Evolutionary conservation across 2,797 vertebrate genomes (phyloP).

Genomic region (Anguilla megastoma): DNA sequence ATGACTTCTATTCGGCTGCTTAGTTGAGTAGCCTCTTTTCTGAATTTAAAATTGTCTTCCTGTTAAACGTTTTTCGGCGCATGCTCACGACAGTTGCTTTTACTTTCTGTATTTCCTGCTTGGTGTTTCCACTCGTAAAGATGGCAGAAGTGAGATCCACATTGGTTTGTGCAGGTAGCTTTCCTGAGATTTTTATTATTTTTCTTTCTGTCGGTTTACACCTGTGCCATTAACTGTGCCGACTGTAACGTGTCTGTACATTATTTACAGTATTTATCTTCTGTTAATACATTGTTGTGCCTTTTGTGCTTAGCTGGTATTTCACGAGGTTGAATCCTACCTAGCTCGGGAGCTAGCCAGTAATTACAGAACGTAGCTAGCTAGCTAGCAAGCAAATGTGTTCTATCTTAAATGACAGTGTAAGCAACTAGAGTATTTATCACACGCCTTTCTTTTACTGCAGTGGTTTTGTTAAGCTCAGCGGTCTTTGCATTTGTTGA

Average conservation of each 20-base stretch:
- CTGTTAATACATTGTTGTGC: background rate
- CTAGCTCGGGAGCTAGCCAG: background rate
- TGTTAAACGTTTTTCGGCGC: constrained; percentile 47
- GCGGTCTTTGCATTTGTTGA: constrained; percentile 68
- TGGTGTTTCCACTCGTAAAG: constrained; percentile 58
- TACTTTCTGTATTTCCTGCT: constrained; percentile 66
- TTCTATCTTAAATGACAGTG: background rate
- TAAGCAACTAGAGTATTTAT: background rate
- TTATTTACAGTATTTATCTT: background rate
- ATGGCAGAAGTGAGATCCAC: constrained; percentile 67
- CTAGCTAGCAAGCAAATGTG: background rate
- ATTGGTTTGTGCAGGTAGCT: constrained; percentile 64
- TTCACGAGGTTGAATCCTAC: background rate
- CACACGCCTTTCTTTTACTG: background rate
- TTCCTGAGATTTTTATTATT: constrained; percentile 33
- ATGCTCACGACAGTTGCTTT: constrained; percentile 51
- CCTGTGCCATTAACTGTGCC: background rate
- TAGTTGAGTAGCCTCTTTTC: background rate
- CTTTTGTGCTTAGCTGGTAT: background rate
- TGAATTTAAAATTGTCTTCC: background rate
- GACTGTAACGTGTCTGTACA: background rate
- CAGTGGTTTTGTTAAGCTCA: constrained; percentile 59
- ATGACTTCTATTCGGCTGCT: background rate
- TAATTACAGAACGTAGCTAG: background rate
- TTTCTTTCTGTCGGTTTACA: background rate